Evolutionary conservation across 1,140 invertebrate species (phyloP).

Genomic region (Drosophila parvula): DNA sequence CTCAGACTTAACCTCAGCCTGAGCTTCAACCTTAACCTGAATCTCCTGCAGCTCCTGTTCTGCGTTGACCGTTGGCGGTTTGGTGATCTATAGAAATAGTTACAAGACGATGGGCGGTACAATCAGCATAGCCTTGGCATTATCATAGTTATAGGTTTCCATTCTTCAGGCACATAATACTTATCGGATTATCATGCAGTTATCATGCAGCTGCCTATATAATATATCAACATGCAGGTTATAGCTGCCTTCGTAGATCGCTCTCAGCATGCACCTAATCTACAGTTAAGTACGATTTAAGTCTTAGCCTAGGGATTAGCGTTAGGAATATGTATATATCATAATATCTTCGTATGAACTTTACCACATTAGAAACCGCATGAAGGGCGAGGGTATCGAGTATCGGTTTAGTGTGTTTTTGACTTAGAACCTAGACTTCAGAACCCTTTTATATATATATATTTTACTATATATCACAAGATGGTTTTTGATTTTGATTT

Average conservation of each 20-base stretch:
- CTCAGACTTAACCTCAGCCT: neutral
- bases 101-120: slow-evolving; percentile 34
- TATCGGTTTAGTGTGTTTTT: slow-evolving; percentile 49
- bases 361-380: slow-evolving; percentile 57
- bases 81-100: slow-evolving; percentile 57
- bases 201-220: slow-evolving; percentile 18
- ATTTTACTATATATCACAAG: slow-evolving; percentile 69
- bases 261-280: slow-evolving; percentile 30
- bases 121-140: slow-evolving; percentile 17
- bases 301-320: slow-evolving; percentile 50
- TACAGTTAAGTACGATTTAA: slow-evolving; percentile 27
- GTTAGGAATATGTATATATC: slow-evolving; percentile 13
- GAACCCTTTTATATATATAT: slow-evolving; percentile 42
- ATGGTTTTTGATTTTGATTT: slow-evolving; percentile 48
- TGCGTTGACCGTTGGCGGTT: slow-evolving; percentile 24
- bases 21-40: slow-evolving; percentile 6
- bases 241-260: slow-evolving; percentile 1
- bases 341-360: slow-evolving; percentile 48
- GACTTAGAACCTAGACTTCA: slow-evolving; percentile 53
- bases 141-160: slow-evolving; percentile 6
- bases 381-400: slow-evolving; percentile 31
- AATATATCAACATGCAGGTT: slow-evolving; percentile 29
- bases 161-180: slow-evolving; percentile 49
- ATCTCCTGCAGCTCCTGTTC: slow-evolving; percentile 41
- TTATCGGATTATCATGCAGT: slow-evolving; percentile 45